Base-by-base conservation (phyloP, 2,113 vertebrate species). In the Gopherus evgoodei region DNA sequence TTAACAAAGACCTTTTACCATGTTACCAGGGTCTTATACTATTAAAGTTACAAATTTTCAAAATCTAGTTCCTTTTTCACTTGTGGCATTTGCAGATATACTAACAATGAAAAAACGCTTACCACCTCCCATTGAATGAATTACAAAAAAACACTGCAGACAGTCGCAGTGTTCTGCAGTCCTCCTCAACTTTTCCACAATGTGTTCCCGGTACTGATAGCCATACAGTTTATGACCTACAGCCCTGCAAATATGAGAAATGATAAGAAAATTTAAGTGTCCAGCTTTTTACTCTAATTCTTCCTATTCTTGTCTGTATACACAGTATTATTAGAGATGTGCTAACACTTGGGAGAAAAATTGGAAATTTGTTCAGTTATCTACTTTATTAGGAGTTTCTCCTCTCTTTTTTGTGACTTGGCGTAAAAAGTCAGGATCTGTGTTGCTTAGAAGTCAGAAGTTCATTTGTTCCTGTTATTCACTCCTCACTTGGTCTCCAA, bases 91-190 rank as follows among this genome's bases (percentile, higher is more conserved):
- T 86, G 54, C 19, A 86, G 14, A 35, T 5, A 94, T 21, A 42
- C 1, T 89, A 90, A 50, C 4, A 4, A 90, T 3, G 57, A 31
- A 84, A 50, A 4, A 52, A 84, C 72, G 83, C 98, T 98, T 98
- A 99, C 99, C 99, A 98, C 99, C 99, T 98, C 99, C 99, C 99
- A 99, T 99, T 38, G 99, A 99, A 97, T 99, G 99, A 95, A 99
- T 98, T 84, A 99, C 94, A 93, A 99, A 99, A 95, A 99, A 99
- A 91, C 99, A 99, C 96, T 99, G 99, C 21, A 99, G 98, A 95
- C 99, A 99, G 96, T 99, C 99, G 91, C 99, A 99, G 31, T 99
- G 98, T 75, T 99, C 99, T 54, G 99, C 99, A 0, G 98, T 97
- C 94, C 97, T 99, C 90, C 99, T 98, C 72, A 99, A 97, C 87